Base-by-base conservation (phyloP, 2,797 vertebrate genomes). In the Siniperca undulata region DNA sequence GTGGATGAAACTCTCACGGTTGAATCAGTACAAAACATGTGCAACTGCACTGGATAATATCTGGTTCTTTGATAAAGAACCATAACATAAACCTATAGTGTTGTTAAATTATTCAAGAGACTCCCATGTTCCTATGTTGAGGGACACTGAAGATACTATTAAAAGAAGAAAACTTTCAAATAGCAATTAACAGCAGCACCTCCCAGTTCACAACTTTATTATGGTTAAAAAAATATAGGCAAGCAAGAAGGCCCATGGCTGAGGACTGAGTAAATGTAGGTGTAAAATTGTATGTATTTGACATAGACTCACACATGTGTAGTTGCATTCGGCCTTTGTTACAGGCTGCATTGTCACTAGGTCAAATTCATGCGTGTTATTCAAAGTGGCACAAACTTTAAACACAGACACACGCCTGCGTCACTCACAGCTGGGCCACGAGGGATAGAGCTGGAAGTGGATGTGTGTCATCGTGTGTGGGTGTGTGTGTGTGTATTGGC, bases 381-480 rank as follows among this genome's bases (percentile, higher is more conserved):
- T 83, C 67, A 78, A 19, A 65, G 80, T 74, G 53, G 73, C 40
- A 85, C 36, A 74, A 56, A 79, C 67, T 72, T 82, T 55, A 44
- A 73, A 70, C 69, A 44, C 70, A 77, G 80, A 80, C 69, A 70
- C 71, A 60, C 7, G 27, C 44, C 73, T 70, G 74, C 48, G 19
- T 83, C 84, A 78, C 70, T 78, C 71, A 86, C 79, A 87, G 80
- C 83, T 85, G 86, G 77, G 82, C 75, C 74, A 70, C 38, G 1
- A 65, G 72, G 69, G 58, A 84, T 66, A 58, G 22, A 70, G 74
- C 69, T 80, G 73, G 77, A 78, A 68, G 82, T 75, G 75, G 72
- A 85, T 82, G 79, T 91, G 84, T 90, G 80, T 92, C 86, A 84
- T 85, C 36, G 0, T 74, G 11, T 78, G 66, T 81, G 42, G 79